phyloP scores from a whole-genome alignment of 92 coral and sea anemone genomes.

The Siderastrea siderea region DNA sequence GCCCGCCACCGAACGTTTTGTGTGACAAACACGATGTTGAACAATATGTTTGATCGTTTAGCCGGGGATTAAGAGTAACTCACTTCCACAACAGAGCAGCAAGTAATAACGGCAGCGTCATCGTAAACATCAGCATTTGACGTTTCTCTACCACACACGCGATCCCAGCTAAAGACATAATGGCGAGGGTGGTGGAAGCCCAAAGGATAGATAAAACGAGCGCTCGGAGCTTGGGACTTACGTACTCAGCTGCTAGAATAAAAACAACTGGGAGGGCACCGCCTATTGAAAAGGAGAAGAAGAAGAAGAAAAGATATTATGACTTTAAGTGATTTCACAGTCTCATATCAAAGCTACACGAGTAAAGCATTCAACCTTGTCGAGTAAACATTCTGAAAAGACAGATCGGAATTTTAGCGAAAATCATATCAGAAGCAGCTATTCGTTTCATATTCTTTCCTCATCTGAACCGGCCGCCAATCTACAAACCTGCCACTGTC shows the following conservation, averaged over 20 bases:
- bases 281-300: slow-evolving; percentile 33
- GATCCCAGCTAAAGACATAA: slow-evolving; percentile 73
- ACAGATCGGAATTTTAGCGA: too few species aligned
- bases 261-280: slow-evolving; percentile 68
- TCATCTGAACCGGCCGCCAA: too few species aligned
- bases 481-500: too few species aligned
- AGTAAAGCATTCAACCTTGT: too few species aligned
- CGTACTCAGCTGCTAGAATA: slow-evolving; percentile 82
- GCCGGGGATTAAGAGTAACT: neutral
- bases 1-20: too few species aligned
- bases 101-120: slow-evolving; percentile 70
- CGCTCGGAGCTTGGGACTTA: slow-evolving; percentile 70
- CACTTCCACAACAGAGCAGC: slow-evolving; percentile 74
- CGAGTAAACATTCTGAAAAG: too few species aligned
- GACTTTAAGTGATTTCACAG: too few species aligned
- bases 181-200: slow-evolving; percentile 66
- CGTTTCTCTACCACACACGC: slow-evolving; percentile 63
- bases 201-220: slow-evolving; percentile 62
- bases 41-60: too few species aligned
- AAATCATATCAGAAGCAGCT: too few species aligned
- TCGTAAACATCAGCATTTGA: slow-evolving; percentile 52
- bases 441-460: too few species aligned
- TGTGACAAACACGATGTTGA: too few species aligned
- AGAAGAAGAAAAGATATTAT: neutral
- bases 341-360: too few species aligned